Base-by-base conservation (phyloP, 2,113 vertebrate genomes). In the Charadrius vociferus region DNA sequence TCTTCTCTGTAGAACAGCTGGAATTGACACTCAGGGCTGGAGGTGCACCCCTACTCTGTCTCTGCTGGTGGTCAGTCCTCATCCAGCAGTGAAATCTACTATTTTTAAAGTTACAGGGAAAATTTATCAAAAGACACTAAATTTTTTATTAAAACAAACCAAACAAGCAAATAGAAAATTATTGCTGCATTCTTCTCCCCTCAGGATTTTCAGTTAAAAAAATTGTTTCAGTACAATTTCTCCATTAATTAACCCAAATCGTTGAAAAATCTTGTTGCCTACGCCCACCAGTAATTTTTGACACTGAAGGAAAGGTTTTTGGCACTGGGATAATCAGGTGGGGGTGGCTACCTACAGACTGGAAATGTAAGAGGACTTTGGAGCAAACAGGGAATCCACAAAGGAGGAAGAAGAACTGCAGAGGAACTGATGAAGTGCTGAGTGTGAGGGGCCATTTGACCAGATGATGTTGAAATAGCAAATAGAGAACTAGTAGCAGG, bases 391-490 rank as follows among this genome's bases (percentile, higher is more conserved):
- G 41, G 20, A 68, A 47, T 27, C 34, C 36, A 49, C 17, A 58
- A 73, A 41, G 15, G 19, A 78, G 24, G 5, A 75, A 66, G 9
- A 9, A 85, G 4, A 72, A 66, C 12, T 62, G 5, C 34, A n/a
- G 37, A 77, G 10, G 7, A 71, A 26, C 10, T 39, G 50, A 27
- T 23, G 11, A 73, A 32, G 8, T 37, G 12, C 26, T 3, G 4
- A 47, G 12, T 15, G 14, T 21, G 24, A 81, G 37, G 26, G 19
- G 3, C 6, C 5, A 7, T 94, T 86, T 83, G 61, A 92, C 63
- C 5, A 17, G 45, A 36, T 7, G 0, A 2, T n/a, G 11, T 10
- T 43, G 29, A 53, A 2, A 0, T 11, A 21, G 10, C n/a, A 93
- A 36, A 39, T 11, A 43, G 34, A 70, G 37, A 94, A n/a, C 16